Base-by-base conservation (phyloP, 23 tunicate species). In the Corella eumyota region DNA sequence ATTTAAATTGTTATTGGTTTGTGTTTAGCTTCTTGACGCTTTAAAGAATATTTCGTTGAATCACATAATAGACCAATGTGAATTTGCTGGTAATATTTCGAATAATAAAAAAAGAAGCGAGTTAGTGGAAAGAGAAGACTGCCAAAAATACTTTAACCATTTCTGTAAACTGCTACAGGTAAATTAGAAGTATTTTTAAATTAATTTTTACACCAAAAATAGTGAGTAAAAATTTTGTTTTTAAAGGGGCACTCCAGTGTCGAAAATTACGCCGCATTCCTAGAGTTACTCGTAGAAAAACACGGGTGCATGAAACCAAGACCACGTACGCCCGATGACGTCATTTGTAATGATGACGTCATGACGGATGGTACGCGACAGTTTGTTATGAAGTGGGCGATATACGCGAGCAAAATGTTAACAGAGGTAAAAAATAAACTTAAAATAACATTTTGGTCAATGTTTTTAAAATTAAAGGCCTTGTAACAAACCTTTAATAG, bases 331-430 rank as follows among this genome's bases (percentile, higher is more conserved):
- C 23, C 25, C n/a, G 83, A 67, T 1, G 44, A 52, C 2, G 32
- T n/a, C 4, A 4, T 20, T 7, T 37, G 33, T 1, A 25, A 30
- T 9, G 34, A 26, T 4, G 61, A 64, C 0, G 60, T 73, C 21
- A 59, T 60, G 13, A 73, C 91, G 32, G 74, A 66, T 0, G 49
- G 65, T 25, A 81, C 85, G 4, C 65, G 81, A 28, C 66, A 36
- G 11, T 88, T 88, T 63, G 49, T 88, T 50, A 73, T 88, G 90
- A 88, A 78, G 59, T 88, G 96, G 96, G 61, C 96, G 30, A 40
- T 75, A 17, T 88, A 72, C 50, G 66, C 75, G 30, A 88, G 96
- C 72, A 88, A 88, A 60, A 88, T 88, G 66, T 72, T 78, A 13
- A 79, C 81, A 15, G 96, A 88, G 72, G 96, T 78, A 50, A 50